Percentiles rank a stretch among this genome's conserved stretches.
Evolutionary conservation across 2,797 vertebrate genomes (phyloP).

Genomic region (Cygnus olor): DNA sequence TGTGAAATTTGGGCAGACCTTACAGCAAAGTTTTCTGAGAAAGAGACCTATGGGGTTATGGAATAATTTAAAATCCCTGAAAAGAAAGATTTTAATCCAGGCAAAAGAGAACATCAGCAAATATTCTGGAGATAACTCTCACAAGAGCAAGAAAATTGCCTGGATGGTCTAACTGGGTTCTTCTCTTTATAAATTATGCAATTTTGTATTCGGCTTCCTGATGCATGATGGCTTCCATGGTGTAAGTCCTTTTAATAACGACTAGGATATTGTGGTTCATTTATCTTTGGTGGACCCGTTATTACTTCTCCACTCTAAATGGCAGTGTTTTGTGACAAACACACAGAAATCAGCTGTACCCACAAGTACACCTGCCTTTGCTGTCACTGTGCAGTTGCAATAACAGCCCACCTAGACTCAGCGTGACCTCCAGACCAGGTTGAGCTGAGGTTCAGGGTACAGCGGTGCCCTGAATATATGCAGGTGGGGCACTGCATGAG

Average conservation of each 20-base stretch:
- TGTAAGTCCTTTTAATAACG: neutral
- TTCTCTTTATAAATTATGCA: neutral
- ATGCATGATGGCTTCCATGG: neutral
- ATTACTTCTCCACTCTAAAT: neutral
- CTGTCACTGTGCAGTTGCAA: fast-evolving
- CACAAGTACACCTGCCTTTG: neutral
- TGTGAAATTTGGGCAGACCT: slow-evolving; percentile 36
- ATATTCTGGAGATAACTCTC: neutral
- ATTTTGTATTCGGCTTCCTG: neutral
- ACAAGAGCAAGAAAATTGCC: neutral
- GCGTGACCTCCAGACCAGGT: neutral
- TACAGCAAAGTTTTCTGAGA: slow-evolving; percentile 1
- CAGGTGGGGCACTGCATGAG: neutral
- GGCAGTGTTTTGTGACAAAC: fast-evolving
- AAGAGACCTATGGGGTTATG: neutral
- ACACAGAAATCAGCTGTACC: neutral
- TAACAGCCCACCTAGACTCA: neutral
- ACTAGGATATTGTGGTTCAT: neutral
- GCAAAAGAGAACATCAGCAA: neutral
- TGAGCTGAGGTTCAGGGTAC: neutral
- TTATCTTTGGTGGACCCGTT: neutral
- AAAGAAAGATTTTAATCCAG: neutral
- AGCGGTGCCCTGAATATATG: neutral
- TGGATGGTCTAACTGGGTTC: neutral
- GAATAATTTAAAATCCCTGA: neutral